Evolutionary conservation across 2,888 invertebrate species (phyloP), one percentile per base, ranked within the genome.

Genomic region (Altica lythri): DNA sequence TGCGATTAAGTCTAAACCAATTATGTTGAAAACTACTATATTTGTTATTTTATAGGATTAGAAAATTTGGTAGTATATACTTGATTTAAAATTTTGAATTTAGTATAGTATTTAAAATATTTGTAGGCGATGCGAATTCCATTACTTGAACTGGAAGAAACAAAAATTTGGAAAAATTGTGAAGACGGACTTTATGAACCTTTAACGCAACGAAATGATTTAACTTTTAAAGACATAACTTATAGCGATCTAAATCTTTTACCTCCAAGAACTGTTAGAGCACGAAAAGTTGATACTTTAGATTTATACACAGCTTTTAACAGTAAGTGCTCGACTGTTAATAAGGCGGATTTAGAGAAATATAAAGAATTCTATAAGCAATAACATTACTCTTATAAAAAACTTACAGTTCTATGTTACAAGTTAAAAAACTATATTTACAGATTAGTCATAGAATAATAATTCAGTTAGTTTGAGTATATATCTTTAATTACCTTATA

Each of bases 61-160:
- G 5, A 4, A 32, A 4, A 6, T 12, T 32, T 32, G 12, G 34
- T 32, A 5, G n/a, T 32, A 12, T 4, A 10, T 9, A 12, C 8
- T 32, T 32, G 12, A 9, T 32, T 32, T 9, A 5, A 10, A n/a
- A 40, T 9, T n/a, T n/a, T 18, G 2, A 2, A n/a, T n/a, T n/a
- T n/a, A n/a, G n/a, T n/a, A n/a, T n/a, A n/a, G n/a, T n/a, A n/a
- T n/a, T n/a, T n/a, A 17, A 12, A 19, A 4, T 19, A n/a, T 14
- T 46, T 37, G 1, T 14, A 55, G 37, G 63, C 66, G 5, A 27
- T 64, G 16, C 58, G 59, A 37, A 57, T 76, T 53, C 82, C 82
- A 4, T 68, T 83, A 32, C 70, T 75, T 48, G 79, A 81, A 60
- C 68, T 83, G 14, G 74, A 78, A 57, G 66, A 68, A 9, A 70